Conservation (phyloP, 2,797 vertebrate species). For the Labroides dimidiatus region DNA sequence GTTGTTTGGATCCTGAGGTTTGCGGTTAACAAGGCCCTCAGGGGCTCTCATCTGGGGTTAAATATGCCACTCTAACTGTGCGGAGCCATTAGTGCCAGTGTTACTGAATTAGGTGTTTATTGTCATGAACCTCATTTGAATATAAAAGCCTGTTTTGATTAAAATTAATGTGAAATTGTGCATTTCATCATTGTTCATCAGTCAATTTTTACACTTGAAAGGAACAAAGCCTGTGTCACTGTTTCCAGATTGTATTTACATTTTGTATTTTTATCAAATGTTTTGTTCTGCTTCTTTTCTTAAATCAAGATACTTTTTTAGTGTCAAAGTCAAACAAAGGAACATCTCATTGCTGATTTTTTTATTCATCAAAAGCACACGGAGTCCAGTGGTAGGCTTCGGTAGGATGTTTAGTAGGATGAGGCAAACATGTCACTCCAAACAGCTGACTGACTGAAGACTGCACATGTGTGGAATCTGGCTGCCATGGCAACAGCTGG, state of each 20-base stretch:
- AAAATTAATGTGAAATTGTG: no score
- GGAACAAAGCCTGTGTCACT: background rate
- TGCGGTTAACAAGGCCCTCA: no score
- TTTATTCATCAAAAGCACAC: slow-evolving; percentile 19
- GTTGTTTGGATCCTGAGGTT: no score
- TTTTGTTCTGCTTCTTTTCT: background rate
- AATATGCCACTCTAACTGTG: no score
- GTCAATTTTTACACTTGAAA: background rate
- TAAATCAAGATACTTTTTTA: background rate
- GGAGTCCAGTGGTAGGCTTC: slow-evolving; percentile 23
- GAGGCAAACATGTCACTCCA: slow-evolving; percentile 28
- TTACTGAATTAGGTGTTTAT: no score
- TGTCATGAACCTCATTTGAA: no score
- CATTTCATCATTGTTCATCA: no score
- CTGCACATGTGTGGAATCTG: slow-evolving; percentile 66
- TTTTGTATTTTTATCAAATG: background rate
- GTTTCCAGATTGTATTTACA: background rate
- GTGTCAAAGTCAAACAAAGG: slow-evolving; percentile 17
- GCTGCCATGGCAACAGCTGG: slow-evolving; percentile 81
- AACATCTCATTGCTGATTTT: slow-evolving; percentile 15
- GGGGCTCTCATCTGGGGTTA: no score
- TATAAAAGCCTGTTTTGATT: no score
- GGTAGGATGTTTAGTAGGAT: slow-evolving; percentile 15
- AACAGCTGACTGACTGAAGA: slow-evolving; percentile 50
- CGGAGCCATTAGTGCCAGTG: no score